Evolutionary conservation across 2,888 invertebrate species (phyloP), one percentile per base, ranked within the genome.

Genomic region (Trisateles emortualis): DNA sequence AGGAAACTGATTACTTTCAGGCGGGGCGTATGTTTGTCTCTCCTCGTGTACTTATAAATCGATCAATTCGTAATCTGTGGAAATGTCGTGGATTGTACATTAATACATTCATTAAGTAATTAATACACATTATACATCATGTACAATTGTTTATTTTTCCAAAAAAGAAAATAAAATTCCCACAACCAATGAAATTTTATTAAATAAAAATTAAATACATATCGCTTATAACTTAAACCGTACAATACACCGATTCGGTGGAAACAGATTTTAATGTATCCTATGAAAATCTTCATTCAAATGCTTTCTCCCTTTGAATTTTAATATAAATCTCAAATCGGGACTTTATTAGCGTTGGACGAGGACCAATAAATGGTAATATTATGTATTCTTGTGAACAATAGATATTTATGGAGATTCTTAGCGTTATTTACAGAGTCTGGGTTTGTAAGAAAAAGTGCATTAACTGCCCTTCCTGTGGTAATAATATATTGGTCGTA

Each of bases 231-330:
- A 32, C 57, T 81, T 84, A 46, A 0, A 70, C 79, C 79, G 54
- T 6, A 55, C 44, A 60, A 59, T 76, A 78, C 72, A 76, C 77
- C 8, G 82, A 78, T 86, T 81, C 85, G 71, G 80, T 88, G 79
- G 87, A 88, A 90, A 90, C 90, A 92, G 91, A 92, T 92, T 92
- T 92, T 91, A 91, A 92, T 90, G 90, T 83, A 86, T 90, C 89
- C 90, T 89, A 90, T 91, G 92, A 90, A 91, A 90, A 90, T 91
- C 86, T 90, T 88, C 87, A 87, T 88, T 86, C 88, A 78, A 78
- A 68, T 82, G 80, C 81, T 83, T 78, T 78, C 78, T 84, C 84
- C 84, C 85, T 89, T 87, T 88, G 90, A 88, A 91, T 90, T 90
- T 91, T 88, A 90, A 90, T 90, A 90, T 89, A 86, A 88, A 90